A percentile compares a stretch with the other conserved stretches of the same genome.
Conservation (phyloP, 2,113 vertebrate species). For the Anthoscopus minutus region DNA sequence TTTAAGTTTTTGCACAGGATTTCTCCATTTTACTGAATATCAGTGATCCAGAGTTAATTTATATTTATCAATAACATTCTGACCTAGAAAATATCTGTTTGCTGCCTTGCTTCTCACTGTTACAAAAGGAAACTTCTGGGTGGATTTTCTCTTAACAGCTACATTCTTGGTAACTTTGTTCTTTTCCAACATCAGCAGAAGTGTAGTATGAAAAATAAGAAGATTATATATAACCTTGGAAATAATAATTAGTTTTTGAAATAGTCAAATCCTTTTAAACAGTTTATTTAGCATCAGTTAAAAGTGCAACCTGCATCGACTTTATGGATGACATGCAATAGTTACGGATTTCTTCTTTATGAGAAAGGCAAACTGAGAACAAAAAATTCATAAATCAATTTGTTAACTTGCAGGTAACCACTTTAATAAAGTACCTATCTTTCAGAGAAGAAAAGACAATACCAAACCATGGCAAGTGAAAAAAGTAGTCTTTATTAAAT, state of each 20-base stretch:
- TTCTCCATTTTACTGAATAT: not conserved
- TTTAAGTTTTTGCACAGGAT: not conserved
- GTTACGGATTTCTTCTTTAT: not conserved
- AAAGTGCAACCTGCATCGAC: not conserved
- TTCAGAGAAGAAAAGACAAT: not conserved
- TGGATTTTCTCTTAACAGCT: not conserved
- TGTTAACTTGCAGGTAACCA: not conserved
- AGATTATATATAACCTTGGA: not conserved
- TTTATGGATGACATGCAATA: not conserved
- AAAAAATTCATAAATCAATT: not conserved
- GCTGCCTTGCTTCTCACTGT: not conserved
- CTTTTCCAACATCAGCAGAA: not conserved
- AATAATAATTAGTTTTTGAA: not conserved
- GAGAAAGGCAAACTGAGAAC: not conserved
- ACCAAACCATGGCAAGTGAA: not conserved
- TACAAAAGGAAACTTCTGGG: not conserved
- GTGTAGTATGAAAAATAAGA: not conserved
- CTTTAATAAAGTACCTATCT: not conserved
- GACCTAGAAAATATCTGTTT: not conserved
- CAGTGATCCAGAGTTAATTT: not conserved
- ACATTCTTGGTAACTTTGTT: not conserved
- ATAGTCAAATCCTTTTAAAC: not conserved
- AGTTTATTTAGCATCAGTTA: not conserved
- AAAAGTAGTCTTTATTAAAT: not conserved
- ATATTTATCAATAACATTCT: not conserved